Evolutionary conservation across 1,140 invertebrate genomes (phyloP).

Genomic region (Sarcophaga peregrina): DNA sequence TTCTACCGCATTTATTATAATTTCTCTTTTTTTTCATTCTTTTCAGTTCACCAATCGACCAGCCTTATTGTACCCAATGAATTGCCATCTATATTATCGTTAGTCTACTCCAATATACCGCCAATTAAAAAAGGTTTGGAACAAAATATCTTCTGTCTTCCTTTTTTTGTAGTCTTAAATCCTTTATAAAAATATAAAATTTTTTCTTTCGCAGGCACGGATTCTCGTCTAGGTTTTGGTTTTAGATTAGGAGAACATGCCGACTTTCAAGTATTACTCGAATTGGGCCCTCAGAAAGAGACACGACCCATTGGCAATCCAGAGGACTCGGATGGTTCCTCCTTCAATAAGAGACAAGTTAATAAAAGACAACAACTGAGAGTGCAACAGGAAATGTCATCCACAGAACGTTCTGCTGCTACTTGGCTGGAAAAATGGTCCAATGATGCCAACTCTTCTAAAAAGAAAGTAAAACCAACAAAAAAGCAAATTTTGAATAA

Average conservation of each 20-base stretch:
- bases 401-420: constrained; percentile 55
- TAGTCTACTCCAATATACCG: constrained; percentile 85
- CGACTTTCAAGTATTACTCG: constrained; percentile 81
- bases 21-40: neutral
- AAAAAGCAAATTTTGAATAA: constrained; percentile 28
- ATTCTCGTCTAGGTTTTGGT: constrained; percentile 81
- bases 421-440: constrained; percentile 62
- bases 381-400: constrained; percentile 48
- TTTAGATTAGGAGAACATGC: constrained; percentile 83
- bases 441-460: constrained; percentile 42
- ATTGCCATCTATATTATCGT: constrained; percentile 77
- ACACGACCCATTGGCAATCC: constrained; percentile 72
- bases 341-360: constrained; percentile 63
- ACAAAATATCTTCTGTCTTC: neutral
- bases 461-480: constrained; percentile 37
- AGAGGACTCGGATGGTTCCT: constrained; percentile 50
- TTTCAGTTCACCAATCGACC: constrained; percentile 59
- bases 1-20: no score
- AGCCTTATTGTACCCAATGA: constrained; percentile 80
- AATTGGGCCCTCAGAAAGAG: constrained; percentile 79
- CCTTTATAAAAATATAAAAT: constrained; percentile 4
- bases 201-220: constrained; percentile 73
- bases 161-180: neutral
- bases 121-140: constrained; percentile 82
- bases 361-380: constrained; percentile 49